Percentiles rank a stretch among this genome's conserved stretches.
Conservation (phyloP, 2,888 invertebrate genomes). For the Ectobius pallidus region DNA sequence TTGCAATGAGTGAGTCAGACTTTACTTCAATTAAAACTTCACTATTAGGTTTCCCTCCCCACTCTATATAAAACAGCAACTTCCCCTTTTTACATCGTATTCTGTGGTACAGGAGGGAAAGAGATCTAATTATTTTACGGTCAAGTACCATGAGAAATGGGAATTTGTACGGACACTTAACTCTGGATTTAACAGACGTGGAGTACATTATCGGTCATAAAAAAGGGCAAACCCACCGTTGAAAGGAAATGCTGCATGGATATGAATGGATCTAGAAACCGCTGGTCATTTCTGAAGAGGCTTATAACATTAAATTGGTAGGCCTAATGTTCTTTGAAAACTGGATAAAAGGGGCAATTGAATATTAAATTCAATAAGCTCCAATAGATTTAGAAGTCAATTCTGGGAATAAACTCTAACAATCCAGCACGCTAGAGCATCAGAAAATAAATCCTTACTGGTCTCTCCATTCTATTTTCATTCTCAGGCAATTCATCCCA, state of each 20-base stretch:
- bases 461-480: too few species aligned
- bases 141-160: conserved; percentile 2
- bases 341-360: too few species aligned
- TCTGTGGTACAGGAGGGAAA: background rate
- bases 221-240: too few species aligned
- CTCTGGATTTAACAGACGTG: background rate
- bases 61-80: conserved; percentile 24
- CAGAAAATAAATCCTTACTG: too few species aligned
- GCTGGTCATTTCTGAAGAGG: background rate
- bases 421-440: too few species aligned
- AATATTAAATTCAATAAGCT: too few species aligned
- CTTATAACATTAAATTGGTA: background rate
- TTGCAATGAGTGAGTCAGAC: conserved; percentile 6
- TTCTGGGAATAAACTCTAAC: too few species aligned
- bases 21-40: conserved; percentile 37
- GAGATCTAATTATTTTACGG: conserved; percentile 25
- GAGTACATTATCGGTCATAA: background rate
- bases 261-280: background rate
- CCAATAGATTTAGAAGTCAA: too few species aligned
- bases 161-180: conserved; percentile 15
- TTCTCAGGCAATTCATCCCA: too few species aligned
- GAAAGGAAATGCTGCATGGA: too few species aligned
- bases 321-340: too few species aligned
- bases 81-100: background rate
- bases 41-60: conserved; percentile 29